These are phyloP conservation scores for Andinoacara biseriatus DNA, from an alignment of 2,113 vertebrate genomes.

Conservation along the genomic window DNA sequence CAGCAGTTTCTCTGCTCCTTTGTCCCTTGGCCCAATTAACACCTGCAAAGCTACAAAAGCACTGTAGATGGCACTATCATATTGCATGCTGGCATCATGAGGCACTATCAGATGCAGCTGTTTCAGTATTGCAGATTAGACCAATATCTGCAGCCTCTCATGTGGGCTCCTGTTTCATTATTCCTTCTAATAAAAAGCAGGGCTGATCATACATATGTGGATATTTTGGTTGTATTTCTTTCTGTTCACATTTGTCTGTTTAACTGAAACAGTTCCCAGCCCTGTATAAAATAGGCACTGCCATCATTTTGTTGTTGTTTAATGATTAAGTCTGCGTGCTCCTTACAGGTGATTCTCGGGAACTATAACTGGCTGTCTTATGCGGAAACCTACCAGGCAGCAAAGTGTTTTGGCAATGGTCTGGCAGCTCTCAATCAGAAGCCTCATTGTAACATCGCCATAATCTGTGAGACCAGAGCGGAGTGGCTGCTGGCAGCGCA, in stretches of 20 bases:
- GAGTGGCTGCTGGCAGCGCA: slow-evolving; percentile 96
- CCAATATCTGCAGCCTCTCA: background rate
- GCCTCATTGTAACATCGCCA: slow-evolving; percentile 91
- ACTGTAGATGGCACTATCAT: slow-evolving; percentile 58
- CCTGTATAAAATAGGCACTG: background rate
- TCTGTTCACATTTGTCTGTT: background rate
- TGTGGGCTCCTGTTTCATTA: background rate
- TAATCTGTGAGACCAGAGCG: slow-evolving; percentile 96
- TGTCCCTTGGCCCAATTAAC: slow-evolving; percentile 3
- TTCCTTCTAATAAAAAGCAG: background rate
- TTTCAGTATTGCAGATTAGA: background rate
- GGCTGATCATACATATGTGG: background rate
- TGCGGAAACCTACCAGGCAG: slow-evolving; percentile 85
- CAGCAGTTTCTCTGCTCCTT: background rate
- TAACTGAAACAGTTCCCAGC: background rate
- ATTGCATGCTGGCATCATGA: background rate
- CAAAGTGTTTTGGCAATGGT: slow-evolving; percentile 90
- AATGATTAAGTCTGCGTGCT: slow-evolving; percentile 3
- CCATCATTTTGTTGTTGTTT: background rate
- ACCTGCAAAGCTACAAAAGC: background rate
- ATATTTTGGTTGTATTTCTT: background rate
- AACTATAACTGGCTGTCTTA: slow-evolving; percentile 94
- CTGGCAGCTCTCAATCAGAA: slow-evolving; percentile 90
- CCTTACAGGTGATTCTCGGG: slow-evolving; percentile 91
- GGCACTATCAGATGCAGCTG: background rate